These are phyloP conservation scores for Mellilla xanthometata DNA, from an alignment of 2,888 invertebrate species.

Conservation along the genomic window DNA sequence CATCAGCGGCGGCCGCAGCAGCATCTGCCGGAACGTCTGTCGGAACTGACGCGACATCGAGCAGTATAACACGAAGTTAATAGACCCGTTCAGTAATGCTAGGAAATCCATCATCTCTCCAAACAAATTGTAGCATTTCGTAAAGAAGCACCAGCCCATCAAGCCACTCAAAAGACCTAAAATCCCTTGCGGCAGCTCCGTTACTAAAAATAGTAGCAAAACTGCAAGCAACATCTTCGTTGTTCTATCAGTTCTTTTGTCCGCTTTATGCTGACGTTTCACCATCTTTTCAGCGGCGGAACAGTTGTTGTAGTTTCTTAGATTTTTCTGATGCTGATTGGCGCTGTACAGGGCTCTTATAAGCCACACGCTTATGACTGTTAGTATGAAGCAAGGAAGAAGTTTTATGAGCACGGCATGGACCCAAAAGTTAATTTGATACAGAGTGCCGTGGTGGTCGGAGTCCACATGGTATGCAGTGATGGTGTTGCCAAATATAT, in stretches of 20 bases:
- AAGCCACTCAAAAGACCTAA: constrained; percentile 88
- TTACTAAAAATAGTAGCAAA: constrained; percentile 91
- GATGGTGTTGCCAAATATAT: constrained; percentile 60
- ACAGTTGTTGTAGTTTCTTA: constrained; percentile 85
- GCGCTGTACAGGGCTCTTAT: constrained; percentile 89
- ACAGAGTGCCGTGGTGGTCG: constrained; percentile 82
- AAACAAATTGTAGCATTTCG: constrained; percentile 89
- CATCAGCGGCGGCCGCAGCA: constrained; percentile 85
- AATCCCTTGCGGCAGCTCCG: constrained; percentile 93
- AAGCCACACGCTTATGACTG: constrained; percentile 87
- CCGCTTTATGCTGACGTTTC: constrained; percentile 82
- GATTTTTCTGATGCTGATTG: constrained; percentile 87
- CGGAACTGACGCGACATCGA: constrained; percentile 97
- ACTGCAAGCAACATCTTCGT: constrained; percentile 95
- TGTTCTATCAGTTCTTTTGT: constrained; percentile 91
- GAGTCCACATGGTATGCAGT: constrained; percentile 76
- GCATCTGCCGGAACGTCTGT: constrained; percentile 88
- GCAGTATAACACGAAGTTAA: constrained; percentile 97
- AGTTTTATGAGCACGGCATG: constrained; percentile 91
- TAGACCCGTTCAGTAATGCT: constrained; percentile 94
- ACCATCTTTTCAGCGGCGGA: constrained; percentile 73
- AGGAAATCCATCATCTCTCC: constrained; percentile 95
- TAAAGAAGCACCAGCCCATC: constrained; percentile 87
- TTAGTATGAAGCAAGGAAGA: constrained; percentile 90
- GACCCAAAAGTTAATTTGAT: constrained; percentile 90